These are phyloP conservation scores for Leptopilina myrica DNA, from an alignment of 2,888 invertebrate genomes.

Conservation along the genomic window DNA sequence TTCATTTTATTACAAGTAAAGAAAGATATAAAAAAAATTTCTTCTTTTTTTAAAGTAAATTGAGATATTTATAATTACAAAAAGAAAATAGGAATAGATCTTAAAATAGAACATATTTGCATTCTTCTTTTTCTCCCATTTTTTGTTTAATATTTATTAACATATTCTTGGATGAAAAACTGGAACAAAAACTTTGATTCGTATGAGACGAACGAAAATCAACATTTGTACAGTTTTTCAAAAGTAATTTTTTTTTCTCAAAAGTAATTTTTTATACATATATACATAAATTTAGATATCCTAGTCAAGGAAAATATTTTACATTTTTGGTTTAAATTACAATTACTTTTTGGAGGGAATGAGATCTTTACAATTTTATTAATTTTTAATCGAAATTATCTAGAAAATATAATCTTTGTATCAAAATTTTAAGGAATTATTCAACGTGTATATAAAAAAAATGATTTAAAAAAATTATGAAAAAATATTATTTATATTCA, in stretches of 20 bases:
- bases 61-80: neutral
- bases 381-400: no score
- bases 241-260: neutral
- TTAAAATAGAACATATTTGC: conserved; percentile 9
- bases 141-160: conserved; percentile 2
- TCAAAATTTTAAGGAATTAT: no score
- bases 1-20: conserved; percentile 69
- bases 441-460: no score
- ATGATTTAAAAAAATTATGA: no score
- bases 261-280: neutral
- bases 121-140: neutral
- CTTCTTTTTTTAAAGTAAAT: conserved; percentile 62
- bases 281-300: no score
- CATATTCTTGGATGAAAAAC: conserved; percentile 7
- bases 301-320: no score
- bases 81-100: neutral
- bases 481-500: no score
- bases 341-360: no score
- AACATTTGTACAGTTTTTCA: neutral
- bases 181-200: neutral
- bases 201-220: conserved; percentile 29
- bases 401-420: no score
- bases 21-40: conserved; percentile 73
- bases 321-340: no score
- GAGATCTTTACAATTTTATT: no score